These are phyloP conservation scores for Myrmophylax atrothorax DNA, from an alignment of 2,113 vertebrate genomes.

Conservation along the genomic window DNA sequence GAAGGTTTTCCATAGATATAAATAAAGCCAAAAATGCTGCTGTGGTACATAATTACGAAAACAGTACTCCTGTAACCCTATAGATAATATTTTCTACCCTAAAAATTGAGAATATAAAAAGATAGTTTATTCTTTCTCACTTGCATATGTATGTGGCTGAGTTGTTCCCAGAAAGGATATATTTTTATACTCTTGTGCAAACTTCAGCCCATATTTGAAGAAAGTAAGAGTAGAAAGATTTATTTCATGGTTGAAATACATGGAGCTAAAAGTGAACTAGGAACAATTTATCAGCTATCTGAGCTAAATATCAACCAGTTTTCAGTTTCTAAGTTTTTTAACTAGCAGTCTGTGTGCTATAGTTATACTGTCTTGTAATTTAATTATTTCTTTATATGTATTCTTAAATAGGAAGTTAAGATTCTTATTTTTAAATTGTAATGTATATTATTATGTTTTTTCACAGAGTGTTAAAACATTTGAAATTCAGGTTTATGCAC, in stretches of 20 bases:
- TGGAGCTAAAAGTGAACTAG: not conserved
- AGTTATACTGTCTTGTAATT: not conserved
- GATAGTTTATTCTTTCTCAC: not conserved
- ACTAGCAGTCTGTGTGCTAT: not conserved
- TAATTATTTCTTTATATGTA: not conserved
- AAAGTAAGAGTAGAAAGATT: not conserved
- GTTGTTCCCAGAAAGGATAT: not conserved
- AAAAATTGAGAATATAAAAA: not conserved
- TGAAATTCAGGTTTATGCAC: not conserved
- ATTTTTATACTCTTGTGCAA: not conserved
- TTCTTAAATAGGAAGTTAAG: not conserved
- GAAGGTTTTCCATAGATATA: not conserved
- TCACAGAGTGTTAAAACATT: not conserved
- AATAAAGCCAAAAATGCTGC: not conserved
- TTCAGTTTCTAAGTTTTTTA: not conserved
- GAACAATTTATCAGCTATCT: not conserved
- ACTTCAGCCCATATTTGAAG: not conserved
- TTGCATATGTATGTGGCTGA: not conserved
- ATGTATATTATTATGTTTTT: not conserved
- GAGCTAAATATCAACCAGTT: not conserved
- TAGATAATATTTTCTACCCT: not conserved
- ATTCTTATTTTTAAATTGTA: not conserved
- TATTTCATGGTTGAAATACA: not conserved
- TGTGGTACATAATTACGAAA: not conserved
- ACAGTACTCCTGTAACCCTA: not conserved